These are phyloP conservation scores for Rhadina sibilatrix DNA, from an alignment of 2,113 vertebrate genomes.

Conservation along the genomic window DNA sequence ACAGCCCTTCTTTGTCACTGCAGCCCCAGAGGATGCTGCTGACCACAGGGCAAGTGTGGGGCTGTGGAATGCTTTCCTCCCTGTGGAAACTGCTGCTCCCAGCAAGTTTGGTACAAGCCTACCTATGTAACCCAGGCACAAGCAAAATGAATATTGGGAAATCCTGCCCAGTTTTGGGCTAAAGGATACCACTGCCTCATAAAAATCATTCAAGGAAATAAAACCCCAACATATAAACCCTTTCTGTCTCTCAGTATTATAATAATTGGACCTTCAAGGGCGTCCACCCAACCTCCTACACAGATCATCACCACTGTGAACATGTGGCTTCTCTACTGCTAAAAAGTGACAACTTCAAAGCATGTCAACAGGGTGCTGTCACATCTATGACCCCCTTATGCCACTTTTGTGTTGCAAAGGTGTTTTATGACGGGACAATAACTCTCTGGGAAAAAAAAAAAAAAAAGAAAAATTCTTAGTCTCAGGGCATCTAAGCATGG, in stretches of 20 bases:
- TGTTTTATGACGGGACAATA: background rate
- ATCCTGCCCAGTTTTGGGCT: background rate
- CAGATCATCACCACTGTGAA: background rate
- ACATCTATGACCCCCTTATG: background rate
- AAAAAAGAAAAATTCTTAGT: background rate
- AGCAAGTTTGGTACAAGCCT: background rate
- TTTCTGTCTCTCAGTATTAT: background rate
- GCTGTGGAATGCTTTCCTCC: background rate
- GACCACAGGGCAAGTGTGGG: background rate
- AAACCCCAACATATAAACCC: background rate
- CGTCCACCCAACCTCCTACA: fast-evolving
- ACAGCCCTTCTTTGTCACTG: background rate
- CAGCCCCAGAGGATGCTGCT: background rate
- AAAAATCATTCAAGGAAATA: background rate
- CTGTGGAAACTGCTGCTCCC: background rate
- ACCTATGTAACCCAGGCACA: background rate
- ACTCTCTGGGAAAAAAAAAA: background rate
- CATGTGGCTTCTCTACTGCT: background rate
- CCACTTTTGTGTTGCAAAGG: background rate
- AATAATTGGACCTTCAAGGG: background rate
- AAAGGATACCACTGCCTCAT: background rate
- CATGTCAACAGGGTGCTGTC: background rate
- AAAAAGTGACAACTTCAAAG: background rate
- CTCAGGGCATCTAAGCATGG: background rate
- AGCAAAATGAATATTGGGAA: background rate